Percentiles rank a stretch among this genome's conserved stretches.
These are phyloP conservation scores for Platerodrilus igneus DNA, from an alignment of 2,888 invertebrate species.

Conservation along the genomic window DNA sequence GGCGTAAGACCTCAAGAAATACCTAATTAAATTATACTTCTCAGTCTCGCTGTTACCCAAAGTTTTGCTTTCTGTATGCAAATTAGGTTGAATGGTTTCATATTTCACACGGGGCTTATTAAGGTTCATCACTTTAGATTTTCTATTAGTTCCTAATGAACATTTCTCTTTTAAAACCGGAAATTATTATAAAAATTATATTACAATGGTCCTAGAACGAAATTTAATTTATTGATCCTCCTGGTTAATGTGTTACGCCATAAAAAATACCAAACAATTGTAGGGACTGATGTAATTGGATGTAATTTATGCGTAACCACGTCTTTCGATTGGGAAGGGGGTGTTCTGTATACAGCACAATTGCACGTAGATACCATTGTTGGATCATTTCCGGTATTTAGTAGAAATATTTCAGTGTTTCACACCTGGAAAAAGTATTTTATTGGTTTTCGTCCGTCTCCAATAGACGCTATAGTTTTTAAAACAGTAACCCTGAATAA, in stretches of 20 bases:
- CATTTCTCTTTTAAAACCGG: too few species aligned
- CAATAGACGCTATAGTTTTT: too few species aligned
- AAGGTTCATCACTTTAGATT: too few species aligned
- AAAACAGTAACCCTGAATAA: too few species aligned
- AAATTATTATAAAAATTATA: too few species aligned
- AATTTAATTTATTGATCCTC: constrained; percentile 30
- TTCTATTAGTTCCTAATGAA: too few species aligned
- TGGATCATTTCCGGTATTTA: constrained; percentile 44
- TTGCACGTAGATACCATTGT: constrained; percentile 45
- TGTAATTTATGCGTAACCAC: constrained; percentile 42
- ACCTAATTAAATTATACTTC: constrained; percentile 22
- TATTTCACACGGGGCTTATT: too few species aligned
- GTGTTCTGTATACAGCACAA: constrained; percentile 40
- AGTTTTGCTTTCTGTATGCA: constrained; percentile 23
- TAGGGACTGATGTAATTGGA: constrained; percentile 31
- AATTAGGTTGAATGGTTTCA: constrained; percentile 13
- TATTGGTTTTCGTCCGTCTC: too few species aligned
- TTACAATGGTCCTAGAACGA: too few species aligned
- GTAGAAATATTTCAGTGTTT: constrained; percentile 18
- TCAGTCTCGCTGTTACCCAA: constrained; percentile 16
- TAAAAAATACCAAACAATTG: constrained; percentile 21
- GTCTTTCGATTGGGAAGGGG: constrained; percentile 34
- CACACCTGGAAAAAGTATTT: constrained; percentile 20
- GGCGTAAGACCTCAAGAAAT: too few species aligned
- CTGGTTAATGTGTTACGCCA: constrained; percentile 26